Conservation (phyloP, 2,113 vertebrate species). For the Tiliqua scincoides region DNA sequence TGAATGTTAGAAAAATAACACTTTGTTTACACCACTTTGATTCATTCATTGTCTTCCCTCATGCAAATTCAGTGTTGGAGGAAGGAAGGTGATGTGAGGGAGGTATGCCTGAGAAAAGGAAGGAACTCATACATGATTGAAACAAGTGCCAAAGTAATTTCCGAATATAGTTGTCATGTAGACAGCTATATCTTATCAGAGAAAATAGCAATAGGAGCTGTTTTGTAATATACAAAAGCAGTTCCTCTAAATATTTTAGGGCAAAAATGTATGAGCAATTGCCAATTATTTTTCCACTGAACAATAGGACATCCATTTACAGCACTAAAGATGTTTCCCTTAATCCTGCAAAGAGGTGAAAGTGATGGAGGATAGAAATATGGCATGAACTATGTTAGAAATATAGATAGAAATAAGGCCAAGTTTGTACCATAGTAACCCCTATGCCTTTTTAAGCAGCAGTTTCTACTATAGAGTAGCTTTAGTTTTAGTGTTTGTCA, state of each 20-base stretch:
- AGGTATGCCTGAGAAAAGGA: neutral
- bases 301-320: neutral
- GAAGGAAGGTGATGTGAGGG: neutral
- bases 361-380: neutral
- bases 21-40: neutral
- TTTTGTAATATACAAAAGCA: neutral
- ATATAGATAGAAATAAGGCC: neutral
- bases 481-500: neutral
- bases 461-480: neutral
- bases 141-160: neutral
- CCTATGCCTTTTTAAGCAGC: neutral
- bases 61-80: neutral
- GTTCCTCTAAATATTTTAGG: neutral
- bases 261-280: neutral
- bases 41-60: conserved; percentile 33
- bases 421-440: neutral
- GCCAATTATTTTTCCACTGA: neutral
- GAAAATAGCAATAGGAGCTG: neutral
- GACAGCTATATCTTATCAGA: neutral
- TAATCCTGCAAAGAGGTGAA: neutral
- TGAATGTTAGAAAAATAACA: conserved; percentile 5
- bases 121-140: neutral
- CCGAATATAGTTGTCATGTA: neutral
- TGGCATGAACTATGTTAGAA: neutral
- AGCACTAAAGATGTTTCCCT: neutral